phyloP scores from a whole-genome alignment of 1,140 invertebrate species.

The Dolichoris vasculosae region DNA sequence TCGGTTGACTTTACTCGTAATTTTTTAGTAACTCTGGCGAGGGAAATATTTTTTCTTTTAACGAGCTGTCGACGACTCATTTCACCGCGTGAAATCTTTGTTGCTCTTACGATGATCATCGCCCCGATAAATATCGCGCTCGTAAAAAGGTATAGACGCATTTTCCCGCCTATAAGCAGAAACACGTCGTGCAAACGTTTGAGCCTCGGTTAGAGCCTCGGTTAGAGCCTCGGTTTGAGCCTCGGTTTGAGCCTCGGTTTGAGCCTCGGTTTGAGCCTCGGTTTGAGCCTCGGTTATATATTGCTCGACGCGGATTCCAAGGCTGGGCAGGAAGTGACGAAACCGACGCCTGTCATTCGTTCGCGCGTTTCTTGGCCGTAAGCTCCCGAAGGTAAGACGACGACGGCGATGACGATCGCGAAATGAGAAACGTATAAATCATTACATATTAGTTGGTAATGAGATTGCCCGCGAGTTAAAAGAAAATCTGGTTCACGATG shows the following conservation, averaged over 20 bases:
- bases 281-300: not conserved
- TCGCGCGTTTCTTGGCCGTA: not conserved
- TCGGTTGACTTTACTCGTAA: not conserved
- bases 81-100: not conserved
- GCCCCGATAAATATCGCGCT: slow-evolving; percentile 17
- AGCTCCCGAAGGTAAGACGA: not conserved
- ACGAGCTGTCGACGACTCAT: too few relatives aligned
- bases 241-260: too few relatives aligned
- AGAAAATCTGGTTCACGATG: not conserved
- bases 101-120: not conserved
- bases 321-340: slow-evolving; percentile 43
- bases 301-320: not conserved
- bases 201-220: not conserved
- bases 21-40: too few relatives aligned
- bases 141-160: slow-evolving; percentile 16
- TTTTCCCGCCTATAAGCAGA: not conserved
- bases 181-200: not conserved
- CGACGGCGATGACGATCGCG: not conserved
- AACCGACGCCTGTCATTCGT: not conserved
- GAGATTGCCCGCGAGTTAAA: not conserved
- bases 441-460: not conserved
- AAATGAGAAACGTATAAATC: not conserved
- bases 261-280: too few relatives aligned
- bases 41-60: too few relatives aligned
- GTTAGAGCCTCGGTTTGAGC: too few relatives aligned